Evolutionary conservation across 2,113 vertebrate genomes (phyloP), one percentile per base, ranked within the genome.

Genomic region (Okapia johnstoni): DNA sequence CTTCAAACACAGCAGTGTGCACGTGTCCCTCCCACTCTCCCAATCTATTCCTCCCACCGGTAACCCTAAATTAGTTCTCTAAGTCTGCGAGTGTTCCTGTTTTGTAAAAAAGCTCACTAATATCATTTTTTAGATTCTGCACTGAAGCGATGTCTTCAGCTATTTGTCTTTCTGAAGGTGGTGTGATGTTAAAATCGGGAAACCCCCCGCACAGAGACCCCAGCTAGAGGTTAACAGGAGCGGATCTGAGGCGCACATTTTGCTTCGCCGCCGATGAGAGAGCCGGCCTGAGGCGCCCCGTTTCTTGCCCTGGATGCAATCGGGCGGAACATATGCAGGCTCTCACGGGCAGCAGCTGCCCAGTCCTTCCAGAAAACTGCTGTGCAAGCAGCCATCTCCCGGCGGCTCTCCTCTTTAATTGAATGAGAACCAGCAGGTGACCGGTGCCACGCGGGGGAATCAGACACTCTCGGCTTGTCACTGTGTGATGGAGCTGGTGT

Each of bases 361-460:
- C 92, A 95, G 97, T 97, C 97, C 70, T 73, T 96, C 97, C 98
- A 95, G 97, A 97, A 93, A 90, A 43, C 66, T 95, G 97, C 96
- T 97, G 97, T 30, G 88, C 97, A 93, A 97, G 97, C 98, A 98
- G 93, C 86, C 52, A 95, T 98, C 98, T 97, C 98, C 98, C 96
- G 23, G 87, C 73, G 97, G 97, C 94, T 98, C 98, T 98, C 97
- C 98, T 97, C 94, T 93, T 98, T 98, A 98, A 98, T 98, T 98
- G 98, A 99, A 98, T 97, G 98, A 95, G 92, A 98, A 98, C 96
- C 98, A 98, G 98, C 98, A 98, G 98, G 98, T 97, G 97, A 98
- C 97, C 92, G 97, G 98, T 98, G 98, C 98, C 96, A 76, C 3
- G 95, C 9, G 13, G 55, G 92, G 77, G 70, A 96, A 94, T 86